Base-by-base conservation (phyloP, 2,888 invertebrate genomes). In the Caenorhabditis uteleia region DNA sequence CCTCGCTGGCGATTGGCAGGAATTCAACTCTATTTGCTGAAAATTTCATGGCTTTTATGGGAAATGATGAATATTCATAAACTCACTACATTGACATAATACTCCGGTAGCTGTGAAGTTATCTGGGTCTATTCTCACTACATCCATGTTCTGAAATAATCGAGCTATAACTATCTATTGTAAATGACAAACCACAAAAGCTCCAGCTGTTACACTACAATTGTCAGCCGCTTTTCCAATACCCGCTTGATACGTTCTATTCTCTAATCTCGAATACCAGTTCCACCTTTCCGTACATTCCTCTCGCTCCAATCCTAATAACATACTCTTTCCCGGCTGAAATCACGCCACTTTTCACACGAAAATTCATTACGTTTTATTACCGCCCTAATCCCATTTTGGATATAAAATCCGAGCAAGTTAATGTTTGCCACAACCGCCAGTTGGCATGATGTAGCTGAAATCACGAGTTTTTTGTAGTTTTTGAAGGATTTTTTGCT, bases 21-120 rank as follows among this genome's bases (percentile, higher is more conserved):
- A n/a, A n/a, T n/a, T n/a, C n/a, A n/a, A n/a, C n/a, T n/a, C n/a
- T n/a, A n/a, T n/a, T n/a, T n/a, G n/a, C n/a, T n/a, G n/a, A n/a
- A n/a, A n/a, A n/a, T n/a, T n/a, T n/a, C n/a, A n/a, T n/a, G n/a
- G n/a, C n/a, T n/a, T n/a, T n/a, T n/a, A n/a, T n/a, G n/a, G n/a
- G n/a, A 29, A 29, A 29, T 29, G 6, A 12, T 29, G 6, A 29
- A 12, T 29, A 29, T 8, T 8, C 12, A 6, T 29, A 29, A 43
- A 61, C 61, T 40, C 46, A 55, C 61, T 44, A n/a, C 61, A 61
- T 26, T 61, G 61, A 46, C 61, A 61, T 18, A 61, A 54, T 46
- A 55, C 42, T 6, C 61, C 61, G 31, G 50, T 61, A 20, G 55
- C 27, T 10, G 51, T 55, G 42, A 61, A 61, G 21, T 61, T 53